Percentiles rank a stretch among this genome's conserved stretches.
phyloP scores from a whole-genome alignment of 2,797 vertebrate genomes.

The Poeciliopsis infans region DNA sequence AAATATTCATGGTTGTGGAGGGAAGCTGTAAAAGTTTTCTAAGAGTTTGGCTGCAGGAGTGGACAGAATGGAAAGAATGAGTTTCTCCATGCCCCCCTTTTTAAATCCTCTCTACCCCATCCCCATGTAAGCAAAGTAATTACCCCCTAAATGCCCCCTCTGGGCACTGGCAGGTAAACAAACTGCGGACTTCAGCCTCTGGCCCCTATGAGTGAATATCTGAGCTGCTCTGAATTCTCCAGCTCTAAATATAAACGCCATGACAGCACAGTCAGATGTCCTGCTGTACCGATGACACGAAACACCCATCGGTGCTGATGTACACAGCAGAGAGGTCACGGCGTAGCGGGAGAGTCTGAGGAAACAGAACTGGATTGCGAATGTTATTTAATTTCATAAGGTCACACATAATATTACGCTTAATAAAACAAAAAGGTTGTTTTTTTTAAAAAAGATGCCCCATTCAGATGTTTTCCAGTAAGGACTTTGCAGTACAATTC shows the following conservation, averaged over 20 bases:
- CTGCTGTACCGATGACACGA: constrained; percentile 56
- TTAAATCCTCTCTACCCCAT: constrained; percentile 32
- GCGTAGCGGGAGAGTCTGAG: constrained; percentile 18
- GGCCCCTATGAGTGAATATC: constrained; percentile 44
- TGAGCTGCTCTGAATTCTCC: constrained; percentile 67
- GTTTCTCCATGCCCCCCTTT: constrained; percentile 12
- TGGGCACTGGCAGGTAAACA: constrained; percentile 74
- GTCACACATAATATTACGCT: too few relatives aligned
- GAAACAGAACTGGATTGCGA: neutral
- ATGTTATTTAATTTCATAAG: too few relatives aligned
- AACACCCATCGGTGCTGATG: constrained; percentile 42
- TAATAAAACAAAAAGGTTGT: too few relatives aligned
- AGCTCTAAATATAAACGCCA: constrained; percentile 78
- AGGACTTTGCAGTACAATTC: too few relatives aligned
- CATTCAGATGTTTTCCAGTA: too few relatives aligned
- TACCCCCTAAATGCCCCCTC: constrained; percentile 26
- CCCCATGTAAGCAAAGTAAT: constrained; percentile 13
- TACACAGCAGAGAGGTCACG: constrained; percentile 23
- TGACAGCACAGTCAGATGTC: constrained; percentile 65
- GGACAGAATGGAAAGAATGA: constrained; percentile 65
- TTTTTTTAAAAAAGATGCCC: too few relatives aligned
- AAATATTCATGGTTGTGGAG: neutral
- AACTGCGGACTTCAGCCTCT: constrained; percentile 65
- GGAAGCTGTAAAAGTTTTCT: neutral
- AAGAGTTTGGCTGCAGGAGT: neutral